Evolutionary conservation across 2,113 vertebrate genomes (phyloP).

Genomic region (Amphilophus citrinellus): DNA sequence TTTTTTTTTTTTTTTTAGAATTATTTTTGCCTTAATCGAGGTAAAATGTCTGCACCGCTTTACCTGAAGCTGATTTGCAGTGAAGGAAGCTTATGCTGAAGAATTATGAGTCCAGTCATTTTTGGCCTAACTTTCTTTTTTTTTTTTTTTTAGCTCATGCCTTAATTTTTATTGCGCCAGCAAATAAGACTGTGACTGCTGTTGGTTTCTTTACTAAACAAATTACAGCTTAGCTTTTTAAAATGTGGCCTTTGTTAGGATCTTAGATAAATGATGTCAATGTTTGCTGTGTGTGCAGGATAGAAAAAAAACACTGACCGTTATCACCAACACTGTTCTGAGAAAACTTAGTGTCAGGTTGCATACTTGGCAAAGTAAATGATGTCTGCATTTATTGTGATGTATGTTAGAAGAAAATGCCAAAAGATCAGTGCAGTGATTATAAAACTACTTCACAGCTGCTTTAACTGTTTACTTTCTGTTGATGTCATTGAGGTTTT

Average conservation of each 20-base stretch:
- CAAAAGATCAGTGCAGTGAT: neutral
- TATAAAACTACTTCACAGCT: neutral
- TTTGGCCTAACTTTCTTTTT: constrained; percentile 26
- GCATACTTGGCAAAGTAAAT: neutral
- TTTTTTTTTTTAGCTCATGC: constrained; percentile 13
- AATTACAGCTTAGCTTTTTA: constrained; percentile 5
- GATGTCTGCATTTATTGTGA: constrained; percentile 7
- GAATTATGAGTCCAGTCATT: constrained; percentile 9
- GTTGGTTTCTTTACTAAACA: neutral
- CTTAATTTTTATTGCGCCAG: constrained; percentile 22
- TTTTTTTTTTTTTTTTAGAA: neutral
- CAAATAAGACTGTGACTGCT: constrained; percentile 16
- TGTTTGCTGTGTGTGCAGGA: neutral
- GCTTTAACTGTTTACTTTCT: neutral
- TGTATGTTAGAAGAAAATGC: neutral
- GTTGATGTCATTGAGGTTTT: neutral
- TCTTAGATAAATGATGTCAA: constrained; percentile 12
- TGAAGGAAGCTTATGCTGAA: neutral
- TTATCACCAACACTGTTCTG: neutral
- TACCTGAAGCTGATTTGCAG: neutral
- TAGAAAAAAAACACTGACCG: neutral
- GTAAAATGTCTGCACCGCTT: neutral
- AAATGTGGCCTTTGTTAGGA: neutral
- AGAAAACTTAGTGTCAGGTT: constrained; percentile 7
- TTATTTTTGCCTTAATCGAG: neutral